Evolutionary conservation across 2,888 invertebrate genomes (phyloP).

Genomic region (Lepidocyrtoides sp.): DNA sequence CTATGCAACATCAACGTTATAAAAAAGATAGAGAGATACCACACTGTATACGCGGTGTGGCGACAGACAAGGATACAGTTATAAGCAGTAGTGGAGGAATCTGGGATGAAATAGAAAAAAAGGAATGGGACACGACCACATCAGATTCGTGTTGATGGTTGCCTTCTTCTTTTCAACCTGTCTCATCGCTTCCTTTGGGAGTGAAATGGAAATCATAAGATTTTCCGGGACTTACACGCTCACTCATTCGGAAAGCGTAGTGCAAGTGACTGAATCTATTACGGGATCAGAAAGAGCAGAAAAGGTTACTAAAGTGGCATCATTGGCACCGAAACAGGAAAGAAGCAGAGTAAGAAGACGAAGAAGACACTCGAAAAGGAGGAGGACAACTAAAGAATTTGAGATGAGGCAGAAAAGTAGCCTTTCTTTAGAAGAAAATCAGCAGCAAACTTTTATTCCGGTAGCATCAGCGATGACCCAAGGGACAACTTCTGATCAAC

Average conservation of each 20-base stretch:
- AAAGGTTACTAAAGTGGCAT: conserved; percentile 72
- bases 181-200: conserved; percentile 75
- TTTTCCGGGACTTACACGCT: conserved; percentile 74
- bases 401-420: conserved; percentile 68
- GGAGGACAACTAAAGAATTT: conserved; percentile 75
- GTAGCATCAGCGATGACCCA: conserved; percentile 62
- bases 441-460: conserved; percentile 64
- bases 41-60: background rate
- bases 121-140: conserved; percentile 76
- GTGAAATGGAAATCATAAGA: conserved; percentile 78
- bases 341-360: conserved; percentile 54
- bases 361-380: conserved; percentile 28
- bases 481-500: conserved; percentile 76
- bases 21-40: background rate
- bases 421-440: conserved; percentile 29
- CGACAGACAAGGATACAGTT: conserved; percentile 4
- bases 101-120: conserved; percentile 61
- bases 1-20: background rate
- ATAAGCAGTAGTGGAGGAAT: background rate
- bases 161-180: conserved; percentile 74
- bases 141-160: conserved; percentile 74
- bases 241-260: conserved; percentile 76
- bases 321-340: conserved; percentile 56
- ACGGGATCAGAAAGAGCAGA: conserved; percentile 51
- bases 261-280: conserved; percentile 78